Base-by-base conservation (phyloP, 2,113 vertebrate species). In the Petroica traversi region DNA sequence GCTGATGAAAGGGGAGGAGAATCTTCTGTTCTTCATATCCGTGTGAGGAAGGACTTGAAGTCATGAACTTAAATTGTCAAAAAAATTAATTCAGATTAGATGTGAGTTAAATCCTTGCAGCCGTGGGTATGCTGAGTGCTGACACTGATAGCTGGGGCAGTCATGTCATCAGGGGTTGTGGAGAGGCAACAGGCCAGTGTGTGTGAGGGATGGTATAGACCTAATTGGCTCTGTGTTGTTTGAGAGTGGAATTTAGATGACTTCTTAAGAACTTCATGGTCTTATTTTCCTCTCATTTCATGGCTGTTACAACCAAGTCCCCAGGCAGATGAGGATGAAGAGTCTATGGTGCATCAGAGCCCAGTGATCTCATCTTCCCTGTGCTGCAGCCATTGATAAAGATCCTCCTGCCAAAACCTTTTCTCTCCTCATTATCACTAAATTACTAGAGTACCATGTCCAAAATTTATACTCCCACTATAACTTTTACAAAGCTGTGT, bases 1-100 rank as follows among this genome's bases (percentile, higher is more conserved):
- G 63, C 68, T 92, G 88, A 93, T 92, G 96, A 96, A 96, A 93
- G 34, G 51, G 76, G 83, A 93, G 88, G 85, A 62, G 91, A 88
- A 84, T 94, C 88, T 94, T 88, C 90, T 92, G 74, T 57, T 92
- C 67, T 80, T 90, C 55, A 5, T 71, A 80, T 90, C 43, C 0
- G 0, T 55, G 79, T 29, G 68, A 86, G 88, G 68, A 85, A 66
- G 59, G 63, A 58, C 82, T 79, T 29, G 16, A 66, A 93, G 79
- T 66, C 68, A 41, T 69, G 91, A 92, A 88, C 91, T 90, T 46
- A 34, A 88, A 90, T 83, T 88, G 71, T 91, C 29, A 74, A 83
- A 88, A 88, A 89, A 92, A 83, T 88, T 86, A 88, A 19, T 80
- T 88, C 46, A 59, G 82, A 80, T 93, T 94, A 90, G 67, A 77